Evolutionary conservation across 2,888 invertebrate species (phyloP).

Genomic region (Synanthedon myopaeformis): DNA sequence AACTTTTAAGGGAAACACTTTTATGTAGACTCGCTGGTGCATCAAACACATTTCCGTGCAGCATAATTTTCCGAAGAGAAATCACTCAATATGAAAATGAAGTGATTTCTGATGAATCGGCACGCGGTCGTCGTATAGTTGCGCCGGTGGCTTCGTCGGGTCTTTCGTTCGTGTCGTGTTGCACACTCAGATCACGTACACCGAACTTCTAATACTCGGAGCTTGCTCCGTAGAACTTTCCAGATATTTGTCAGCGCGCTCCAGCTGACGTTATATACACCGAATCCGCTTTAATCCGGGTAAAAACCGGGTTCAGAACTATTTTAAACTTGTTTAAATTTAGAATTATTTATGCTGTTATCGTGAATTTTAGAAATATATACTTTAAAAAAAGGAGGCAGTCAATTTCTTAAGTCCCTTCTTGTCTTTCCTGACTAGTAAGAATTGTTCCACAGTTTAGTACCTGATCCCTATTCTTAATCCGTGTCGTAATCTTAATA

Average conservation of each 20-base stretch:
- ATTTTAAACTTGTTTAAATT: not conserved
- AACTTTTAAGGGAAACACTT: too few species aligned
- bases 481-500: too few species aligned
- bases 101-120: slow-evolving; percentile 31
- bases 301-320: not conserved
- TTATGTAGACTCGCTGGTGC: too few species aligned
- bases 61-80: slow-evolving; percentile 9
- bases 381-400: too few species aligned
- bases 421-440: too few species aligned
- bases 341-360: not conserved
- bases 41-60: too few species aligned
- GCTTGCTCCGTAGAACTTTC: slow-evolving; percentile 11
- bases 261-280: not conserved
- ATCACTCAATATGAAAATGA: slow-evolving; percentile 34
- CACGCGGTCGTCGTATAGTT: slow-evolving; percentile 3
- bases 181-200: slow-evolving; percentile 20
- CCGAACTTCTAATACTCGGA: slow-evolving; percentile 16
- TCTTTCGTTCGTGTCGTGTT: slow-evolving; percentile 2
- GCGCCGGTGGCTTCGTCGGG: slow-evolving; percentile 2
- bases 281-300: not conserved
- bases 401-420: too few species aligned
- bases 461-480: too few species aligned
- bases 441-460: too few species aligned
- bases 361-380: too few species aligned
- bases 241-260: slow-evolving; percentile 19